Base-by-base conservation (phyloP, 1,140 invertebrate species). In the Phymorhynchus buccinoides region DNA sequence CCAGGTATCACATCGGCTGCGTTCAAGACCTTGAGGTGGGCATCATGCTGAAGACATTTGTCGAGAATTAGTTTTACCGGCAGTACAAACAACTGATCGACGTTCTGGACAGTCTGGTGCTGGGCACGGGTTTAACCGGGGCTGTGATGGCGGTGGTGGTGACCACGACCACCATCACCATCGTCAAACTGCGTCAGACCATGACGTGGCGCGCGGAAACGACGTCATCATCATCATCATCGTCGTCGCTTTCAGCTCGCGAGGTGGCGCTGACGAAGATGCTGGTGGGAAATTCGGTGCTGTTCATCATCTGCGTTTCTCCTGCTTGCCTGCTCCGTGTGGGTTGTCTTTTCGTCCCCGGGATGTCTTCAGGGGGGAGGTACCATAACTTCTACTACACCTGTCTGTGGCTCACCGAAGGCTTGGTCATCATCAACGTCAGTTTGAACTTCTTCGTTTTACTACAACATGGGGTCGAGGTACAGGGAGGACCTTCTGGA, bases 231-330 rank as follows among this genome's bases (percentile, higher is more conserved):
- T n/a, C n/a, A n/a, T n/a, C n/a, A n/a, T n/a, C n/a, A n/a, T 71
- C 68, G 30, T 71, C 68, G 1, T 37, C 68, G 22, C 9, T 78
- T 16, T 78, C 75, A 4, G 16, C 75, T n/a, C 37, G 75, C 30
- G 80, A 81, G n/a, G 52, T 62, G 35, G 52, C 56, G 4, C 39
- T 81, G 32, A 81, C 80, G 18, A 81, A 81, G 52, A 81, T 81
- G 80, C 56, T 81, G 52, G 68, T 81, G 22, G 56, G 80, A 2
- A 81, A 12, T 14, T 81, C 80, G 4, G 37, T 81, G 32, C 18
- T 81, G 35, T 81, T 81, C 80, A 81, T 81, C 56, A 16, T 81
- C 9, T 81, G 80, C 39, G 48, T 81, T 14, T n/a, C 32, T 1
- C 80, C 80, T 0, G 27, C 16, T 18, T 37, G 14, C 37, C 4